Evolutionary conservation across 2,888 invertebrate species (phyloP), one percentile per base, ranked within the genome.

Genomic region (Microctonus hyperodae): DNA sequence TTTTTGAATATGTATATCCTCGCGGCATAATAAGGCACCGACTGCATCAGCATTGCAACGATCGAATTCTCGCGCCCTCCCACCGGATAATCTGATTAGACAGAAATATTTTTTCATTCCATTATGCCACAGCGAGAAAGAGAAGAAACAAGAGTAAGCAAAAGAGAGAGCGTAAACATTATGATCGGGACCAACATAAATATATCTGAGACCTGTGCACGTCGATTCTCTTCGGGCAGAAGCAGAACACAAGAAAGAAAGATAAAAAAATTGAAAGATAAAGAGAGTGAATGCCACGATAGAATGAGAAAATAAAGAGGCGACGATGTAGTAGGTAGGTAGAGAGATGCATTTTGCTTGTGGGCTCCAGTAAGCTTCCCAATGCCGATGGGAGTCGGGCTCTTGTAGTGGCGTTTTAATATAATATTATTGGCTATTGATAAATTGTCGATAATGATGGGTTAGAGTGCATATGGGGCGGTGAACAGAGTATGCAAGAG

Each of bases 361-460:
- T 64, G 68, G 64, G 66, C 65, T 58, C 64, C 68, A 44, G 65
- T 68, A 68, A 64, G 65, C 59, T 51, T 55, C 20, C 51, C 63
- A 59, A 60, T 61, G 70, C 64, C 68, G 67, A 65, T 51, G 59
- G 60, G 51, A 63, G 58, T 67, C 64, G 62, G 57, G 67, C 56
- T 64, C 65, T 62, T 64, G 56, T 59, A 74, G 73, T 73, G 72
- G 73, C 72, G 75, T 82, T 82, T 78, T 83, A 83, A 83, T 82
- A 82, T 82, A 83, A 82, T 82, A 83, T 83, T 83, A 83, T 83
- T 82, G 83, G 82, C 83, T 82, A 83, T 83, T 83, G 82, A 83
- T 83, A 82, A 83, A 83, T 83, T 82, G 83, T 82, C 83, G 81
- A 83, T 83, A 83, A 83, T 83, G 81, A 82, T 81, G 81, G 82